Evolutionary conservation across 1,140 invertebrate genomes (phyloP), one percentile per base, ranked within the genome.

Genomic region (Bombus sylvicola): DNA sequence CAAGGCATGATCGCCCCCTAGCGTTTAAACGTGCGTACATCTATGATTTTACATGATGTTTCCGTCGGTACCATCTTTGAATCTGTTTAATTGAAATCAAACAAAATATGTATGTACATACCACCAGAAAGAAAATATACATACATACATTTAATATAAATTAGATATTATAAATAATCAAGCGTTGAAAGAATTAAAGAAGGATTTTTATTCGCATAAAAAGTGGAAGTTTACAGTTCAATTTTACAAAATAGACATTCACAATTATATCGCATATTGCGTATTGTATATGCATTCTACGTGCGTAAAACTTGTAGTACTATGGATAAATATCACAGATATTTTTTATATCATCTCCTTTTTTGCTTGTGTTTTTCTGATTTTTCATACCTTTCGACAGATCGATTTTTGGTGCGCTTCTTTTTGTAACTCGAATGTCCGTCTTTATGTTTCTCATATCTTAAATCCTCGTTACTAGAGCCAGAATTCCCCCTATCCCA

Each of bases 401-500:
- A 90, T 15, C 85, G 64, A 34, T 91, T 83, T 71, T 79, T 90
- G 2, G 69, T 73, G 12, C 25, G 37, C 25, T 73, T 88, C n/a
- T 87, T 88, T 25, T 81, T 88, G 25, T 73, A 66, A 69, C 57
- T 72, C 37, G 71, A 66, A 57, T 76, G 68, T n/a, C 47, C 74
- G 4, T 87, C 77, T 13, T 75, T 74, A 22, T 72, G 73, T 15
- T 28, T 81, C 3, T 69, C 75, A 10, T 85, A 15, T 34, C 39
- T 31, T 28, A 39, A 59, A 43, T 53, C 72, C 15, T 87, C 82
- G 28, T 25, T 79, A 28, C 85, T 76, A 15, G 71, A 64, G 31
- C 4, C 28, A 25, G 43, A 84, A 13, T n/a, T 82, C 1, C 88
- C 71, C 13, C 57, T 83, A 15, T 87, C 47, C 12, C 62, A 73